Evolutionary conservation across 2,113 vertebrate genomes (phyloP).

Genomic region (Psettodes erumei): DNA sequence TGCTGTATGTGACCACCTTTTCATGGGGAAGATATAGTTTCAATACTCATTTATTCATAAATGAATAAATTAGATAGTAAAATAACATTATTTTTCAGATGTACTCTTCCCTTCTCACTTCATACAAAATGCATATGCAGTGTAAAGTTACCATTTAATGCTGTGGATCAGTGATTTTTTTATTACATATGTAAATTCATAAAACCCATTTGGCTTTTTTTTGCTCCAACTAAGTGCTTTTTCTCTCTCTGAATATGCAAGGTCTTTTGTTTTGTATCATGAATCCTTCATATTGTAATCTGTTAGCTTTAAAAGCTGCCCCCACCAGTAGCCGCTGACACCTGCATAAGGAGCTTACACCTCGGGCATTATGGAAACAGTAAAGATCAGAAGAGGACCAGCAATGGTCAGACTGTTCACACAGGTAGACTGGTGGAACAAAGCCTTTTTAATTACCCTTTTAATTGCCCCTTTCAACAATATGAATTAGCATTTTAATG

Average conservation of each 20-base stretch:
- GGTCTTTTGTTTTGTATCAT: not conserved
- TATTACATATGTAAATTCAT: not conserved
- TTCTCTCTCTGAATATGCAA: not conserved
- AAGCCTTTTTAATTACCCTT: conserved; percentile 83
- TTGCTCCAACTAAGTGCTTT: not conserved
- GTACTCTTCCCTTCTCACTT: not conserved
- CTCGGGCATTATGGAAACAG: conserved; percentile 64
- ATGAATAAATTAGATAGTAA: too few relatives aligned
- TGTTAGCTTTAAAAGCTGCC: conserved; percentile 31
- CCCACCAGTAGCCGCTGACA: conserved; percentile 54
- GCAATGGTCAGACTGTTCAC: conserved; percentile 67
- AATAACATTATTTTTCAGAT: too few relatives aligned
- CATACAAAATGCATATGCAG: not conserved
- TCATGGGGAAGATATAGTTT: not conserved
- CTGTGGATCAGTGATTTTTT: not conserved
- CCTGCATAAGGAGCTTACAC: conserved; percentile 70
- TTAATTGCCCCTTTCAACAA: conserved; percentile 82
- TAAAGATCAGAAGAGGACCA: conserved; percentile 69
- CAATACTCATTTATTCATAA: too few relatives aligned
- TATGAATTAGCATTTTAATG: conserved; percentile 84
- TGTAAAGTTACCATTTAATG: too few relatives aligned
- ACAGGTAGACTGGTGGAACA: conserved; percentile 79
- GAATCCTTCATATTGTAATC: conserved; percentile 23
- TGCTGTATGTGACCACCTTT: not conserved
- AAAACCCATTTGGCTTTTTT: not conserved